Evolutionary conservation across 2,888 invertebrate genomes (phyloP).

Genomic region (Bugula neritina): DNA sequence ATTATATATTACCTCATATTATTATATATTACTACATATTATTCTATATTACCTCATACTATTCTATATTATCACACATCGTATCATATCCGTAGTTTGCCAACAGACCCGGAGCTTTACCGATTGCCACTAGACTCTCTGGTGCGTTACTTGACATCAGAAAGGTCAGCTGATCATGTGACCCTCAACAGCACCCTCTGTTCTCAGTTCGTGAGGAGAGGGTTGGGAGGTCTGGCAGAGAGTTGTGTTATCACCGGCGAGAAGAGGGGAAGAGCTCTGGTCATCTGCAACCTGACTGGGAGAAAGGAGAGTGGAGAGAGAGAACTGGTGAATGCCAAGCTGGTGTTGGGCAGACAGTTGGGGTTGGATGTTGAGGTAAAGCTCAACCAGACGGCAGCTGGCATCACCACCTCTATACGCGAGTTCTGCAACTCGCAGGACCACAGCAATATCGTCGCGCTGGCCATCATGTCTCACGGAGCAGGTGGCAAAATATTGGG

Average conservation of each 20-base stretch:
- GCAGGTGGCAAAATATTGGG: background rate
- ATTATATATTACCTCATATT: too few species aligned
- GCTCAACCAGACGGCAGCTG: background rate
- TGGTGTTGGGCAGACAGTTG: background rate
- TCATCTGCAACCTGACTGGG: background rate
- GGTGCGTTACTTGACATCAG: background rate
- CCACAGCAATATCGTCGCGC: background rate
- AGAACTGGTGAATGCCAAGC: background rate
- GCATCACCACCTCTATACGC: background rate
- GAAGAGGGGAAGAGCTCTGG: background rate
- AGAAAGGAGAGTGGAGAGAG: background rate
- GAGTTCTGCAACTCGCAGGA: background rate
- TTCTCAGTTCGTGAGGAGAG: background rate
- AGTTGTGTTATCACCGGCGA: background rate
- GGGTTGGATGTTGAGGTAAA: background rate
- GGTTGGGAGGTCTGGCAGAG: background rate
- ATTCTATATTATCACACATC: too few species aligned
- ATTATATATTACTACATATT: too few species aligned
- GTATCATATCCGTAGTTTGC: background rate
- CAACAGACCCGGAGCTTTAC: background rate
- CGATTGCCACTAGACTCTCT: background rate
- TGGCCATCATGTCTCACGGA: background rate
- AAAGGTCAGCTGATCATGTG: background rate
- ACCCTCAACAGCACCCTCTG: background rate
- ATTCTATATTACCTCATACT: too few species aligned